phyloP scores from a whole-genome alignment of 2,113 vertebrate genomes.

The Kryptolebias marmoratus region DNA sequence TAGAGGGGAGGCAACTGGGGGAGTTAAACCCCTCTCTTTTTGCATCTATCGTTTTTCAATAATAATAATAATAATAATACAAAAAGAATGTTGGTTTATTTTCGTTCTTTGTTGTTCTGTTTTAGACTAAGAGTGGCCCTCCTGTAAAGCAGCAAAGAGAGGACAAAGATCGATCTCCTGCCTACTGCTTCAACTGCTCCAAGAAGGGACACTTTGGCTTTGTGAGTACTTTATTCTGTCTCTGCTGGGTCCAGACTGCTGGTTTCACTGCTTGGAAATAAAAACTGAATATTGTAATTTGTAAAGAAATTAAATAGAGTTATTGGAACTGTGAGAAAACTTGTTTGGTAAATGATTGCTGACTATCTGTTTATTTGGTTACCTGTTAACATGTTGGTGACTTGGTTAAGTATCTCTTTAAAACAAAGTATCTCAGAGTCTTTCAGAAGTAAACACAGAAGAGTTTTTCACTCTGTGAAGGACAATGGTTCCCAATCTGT shows the following conservation, averaged over 20 bases:
- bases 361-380: too few relatives aligned
- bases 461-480: too few relatives aligned
- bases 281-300: too few relatives aligned
- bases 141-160: slow-evolving; percentile 19
- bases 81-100: slow-evolving; percentile 4
- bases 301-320: too few relatives aligned
- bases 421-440: too few relatives aligned
- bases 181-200: slow-evolving; percentile 82
- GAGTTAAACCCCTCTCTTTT: slow-evolving; percentile 16
- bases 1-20: slow-evolving; percentile 20
- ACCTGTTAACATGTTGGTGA: too few relatives aligned
- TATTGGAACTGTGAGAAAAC: too few relatives aligned
- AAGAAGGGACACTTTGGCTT: slow-evolving; percentile 79
- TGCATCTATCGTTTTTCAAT: slow-evolving; percentile 1
- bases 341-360: too few relatives aligned
- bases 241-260: too few relatives aligned
- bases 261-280: neutral
- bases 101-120: neutral
- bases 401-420: too few relatives aligned
- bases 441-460: too few relatives aligned
- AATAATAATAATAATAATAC: neutral
- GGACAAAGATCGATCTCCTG: slow-evolving; percentile 27
- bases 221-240: slow-evolving; percentile 62
- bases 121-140: slow-evolving; percentile 64
- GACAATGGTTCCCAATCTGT: too few relatives aligned